Evolutionary conservation across 1,140 invertebrate species (phyloP).

Genomic region (Tenebrio molitor): DNA sequence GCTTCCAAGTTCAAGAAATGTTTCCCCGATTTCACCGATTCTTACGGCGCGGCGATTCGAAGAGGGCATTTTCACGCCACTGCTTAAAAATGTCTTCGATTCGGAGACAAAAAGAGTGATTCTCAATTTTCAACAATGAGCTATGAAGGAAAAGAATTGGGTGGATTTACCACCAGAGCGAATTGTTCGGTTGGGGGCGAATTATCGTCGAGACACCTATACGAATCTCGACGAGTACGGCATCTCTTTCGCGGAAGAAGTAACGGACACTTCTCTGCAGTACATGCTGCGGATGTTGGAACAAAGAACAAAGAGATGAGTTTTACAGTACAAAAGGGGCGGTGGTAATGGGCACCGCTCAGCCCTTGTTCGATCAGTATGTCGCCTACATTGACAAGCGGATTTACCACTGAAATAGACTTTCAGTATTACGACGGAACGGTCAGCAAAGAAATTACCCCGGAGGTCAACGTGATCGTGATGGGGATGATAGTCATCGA

Average conservation of each 20-base stretch:
- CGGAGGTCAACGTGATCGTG: slow-evolving; percentile 1
- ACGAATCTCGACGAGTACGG: slow-evolving; percentile 67
- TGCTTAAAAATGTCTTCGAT: slow-evolving; percentile 77
- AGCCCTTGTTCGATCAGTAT: slow-evolving; percentile 52
- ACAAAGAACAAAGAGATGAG: slow-evolving; percentile 60
- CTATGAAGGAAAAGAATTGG: slow-evolving; percentile 66
- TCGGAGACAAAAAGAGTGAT: slow-evolving; percentile 82
- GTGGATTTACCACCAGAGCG: slow-evolving; percentile 55
- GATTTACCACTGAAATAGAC: slow-evolving; percentile 56
- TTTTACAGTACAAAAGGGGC: slow-evolving; percentile 47
- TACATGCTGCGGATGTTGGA: slow-evolving; percentile 61
- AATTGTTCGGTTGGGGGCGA: slow-evolving; percentile 55
- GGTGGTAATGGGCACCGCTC: slow-evolving; percentile 57
- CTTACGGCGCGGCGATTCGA: slow-evolving; percentile 78
- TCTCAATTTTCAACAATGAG: slow-evolving; percentile 67
- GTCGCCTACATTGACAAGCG: slow-evolving; percentile 63
- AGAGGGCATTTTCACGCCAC: slow-evolving; percentile 78
- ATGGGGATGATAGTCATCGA: not conserved
- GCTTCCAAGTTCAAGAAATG: slow-evolving; percentile 76
- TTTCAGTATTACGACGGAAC: slow-evolving; percentile 67
- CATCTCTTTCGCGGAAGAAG: slow-evolving; percentile 76
- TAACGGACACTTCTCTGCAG: slow-evolving; percentile 67
- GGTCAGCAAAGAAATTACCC: not conserved
- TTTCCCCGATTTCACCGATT: slow-evolving; percentile 75
- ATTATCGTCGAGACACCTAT: slow-evolving; percentile 52